These are phyloP conservation scores for Stegodyphus dumicola DNA, from an alignment of 1,140 invertebrate genomes.

Conservation along the genomic window DNA sequence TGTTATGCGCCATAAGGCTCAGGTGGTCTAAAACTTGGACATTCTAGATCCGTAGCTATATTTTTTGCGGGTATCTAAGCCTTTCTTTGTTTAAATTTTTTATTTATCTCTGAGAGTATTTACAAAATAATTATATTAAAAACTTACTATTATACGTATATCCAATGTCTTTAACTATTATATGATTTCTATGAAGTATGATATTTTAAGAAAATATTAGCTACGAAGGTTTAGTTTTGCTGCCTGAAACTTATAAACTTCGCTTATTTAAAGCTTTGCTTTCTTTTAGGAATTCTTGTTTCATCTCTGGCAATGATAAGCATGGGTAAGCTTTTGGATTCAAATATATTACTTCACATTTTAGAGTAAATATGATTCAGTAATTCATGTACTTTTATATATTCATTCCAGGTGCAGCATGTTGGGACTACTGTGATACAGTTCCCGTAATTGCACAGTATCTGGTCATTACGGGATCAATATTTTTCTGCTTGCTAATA, in stretches of 20 bases:
- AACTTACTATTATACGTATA: background rate
- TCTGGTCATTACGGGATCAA: constrained; percentile 49
- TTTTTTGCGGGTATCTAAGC: no score
- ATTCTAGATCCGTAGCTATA: no score
- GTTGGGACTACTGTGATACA: constrained; percentile 56
- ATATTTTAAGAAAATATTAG: no score
- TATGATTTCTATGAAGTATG: no score
- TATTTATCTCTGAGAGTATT: no score
- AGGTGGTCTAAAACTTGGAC: no score
- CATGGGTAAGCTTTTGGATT: constrained; percentile 37
- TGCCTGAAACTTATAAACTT: no score
- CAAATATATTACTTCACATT: background rate
- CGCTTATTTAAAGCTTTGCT: background rate
- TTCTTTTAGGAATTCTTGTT: constrained; percentile 31
- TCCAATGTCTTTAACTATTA: background rate
- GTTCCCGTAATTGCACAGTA: constrained; percentile 46
- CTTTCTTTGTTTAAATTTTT: no score
- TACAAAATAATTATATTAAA: background rate
- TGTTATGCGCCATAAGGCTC: no score
- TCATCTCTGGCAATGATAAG: constrained; percentile 54
- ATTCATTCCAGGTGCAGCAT: constrained; percentile 34
- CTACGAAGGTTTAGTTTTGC: no score
- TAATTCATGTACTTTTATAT: background rate
- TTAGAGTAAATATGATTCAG: background rate
- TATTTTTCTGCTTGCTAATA: constrained; percentile 48